Evolutionary conservation across 2,888 invertebrate species (phyloP).

Genomic region (Drosophila trichaetosa): DNA sequence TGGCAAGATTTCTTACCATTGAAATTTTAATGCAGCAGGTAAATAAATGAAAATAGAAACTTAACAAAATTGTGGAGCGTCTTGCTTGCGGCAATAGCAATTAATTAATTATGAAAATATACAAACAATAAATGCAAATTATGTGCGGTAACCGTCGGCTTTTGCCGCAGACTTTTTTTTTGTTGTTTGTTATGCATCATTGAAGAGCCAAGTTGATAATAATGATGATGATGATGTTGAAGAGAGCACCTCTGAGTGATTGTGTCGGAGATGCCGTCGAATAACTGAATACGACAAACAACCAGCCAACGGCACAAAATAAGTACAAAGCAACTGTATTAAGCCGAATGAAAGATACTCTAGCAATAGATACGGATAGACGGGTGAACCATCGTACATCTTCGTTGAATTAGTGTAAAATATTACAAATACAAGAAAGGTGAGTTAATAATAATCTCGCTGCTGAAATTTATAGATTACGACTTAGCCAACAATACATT

Average conservation of each 20-base stretch:
- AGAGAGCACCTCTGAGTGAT: conserved; percentile 7
- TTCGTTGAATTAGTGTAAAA: background rate
- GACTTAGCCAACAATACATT: background rate
- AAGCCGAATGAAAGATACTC: conserved; percentile 16
- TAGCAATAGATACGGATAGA: background rate
- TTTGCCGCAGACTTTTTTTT: conserved; percentile 33
- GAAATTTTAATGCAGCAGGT: background rate
- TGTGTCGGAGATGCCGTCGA: conserved; percentile 9
- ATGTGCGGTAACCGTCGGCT: conserved; percentile 41
- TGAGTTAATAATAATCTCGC: background rate
- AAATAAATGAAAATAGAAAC: conserved; percentile 13
- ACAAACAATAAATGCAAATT: conserved; percentile 42
- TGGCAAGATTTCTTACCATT: background rate
- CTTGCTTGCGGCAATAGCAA: conserved; percentile 21
- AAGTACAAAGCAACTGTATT: background rate
- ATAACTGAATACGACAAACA: conserved; percentile 24
- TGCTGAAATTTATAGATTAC: background rate
- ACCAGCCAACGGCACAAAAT: background rate
- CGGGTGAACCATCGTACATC: background rate
- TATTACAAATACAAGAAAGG: background rate
- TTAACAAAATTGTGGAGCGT: conserved; percentile 20
- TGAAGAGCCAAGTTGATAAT: conserved; percentile 26
- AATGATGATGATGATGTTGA: conserved; percentile 10
- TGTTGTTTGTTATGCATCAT: conserved; percentile 48
- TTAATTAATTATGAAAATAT: conserved; percentile 38